A percentile compares a stretch with the other conserved stretches of the same genome.
These are phyloP conservation scores for Drosophila tsacasi DNA, from an alignment of 1,140 invertebrate species.

Conservation along the genomic window DNA sequence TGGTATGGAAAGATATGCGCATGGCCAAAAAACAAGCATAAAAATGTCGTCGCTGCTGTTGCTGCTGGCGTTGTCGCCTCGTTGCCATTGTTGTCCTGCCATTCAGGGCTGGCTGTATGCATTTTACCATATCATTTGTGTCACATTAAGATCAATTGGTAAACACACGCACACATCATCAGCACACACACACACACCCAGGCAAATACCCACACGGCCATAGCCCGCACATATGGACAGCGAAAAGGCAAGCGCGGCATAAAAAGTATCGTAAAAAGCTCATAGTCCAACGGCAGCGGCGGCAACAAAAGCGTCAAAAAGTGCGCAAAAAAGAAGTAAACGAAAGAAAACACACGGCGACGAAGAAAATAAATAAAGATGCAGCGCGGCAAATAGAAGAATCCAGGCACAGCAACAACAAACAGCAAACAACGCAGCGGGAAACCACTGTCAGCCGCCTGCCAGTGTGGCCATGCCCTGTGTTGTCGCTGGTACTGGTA, in stretches of 20 bases:
- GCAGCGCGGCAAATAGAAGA: conserved; percentile 71
- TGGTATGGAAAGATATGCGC: conserved; percentile 51
- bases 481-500: conserved; percentile 40
- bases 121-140: conserved; percentile 84
- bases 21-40: conserved; percentile 71
- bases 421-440: conserved; percentile 62
- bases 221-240: conserved; percentile 33
- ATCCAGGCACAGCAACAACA: conserved; percentile 39
- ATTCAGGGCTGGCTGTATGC: conserved; percentile 63
- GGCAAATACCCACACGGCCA: conserved; percentile 1
- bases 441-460: conserved; percentile 59
- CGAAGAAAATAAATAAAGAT: conserved; percentile 53
- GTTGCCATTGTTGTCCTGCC: conserved; percentile 61
- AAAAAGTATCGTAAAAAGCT: conserved; percentile 77
- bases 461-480: conserved; percentile 69
- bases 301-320: conserved; percentile 72
- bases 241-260: conserved; percentile 74
- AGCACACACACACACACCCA: conserved; percentile 19
- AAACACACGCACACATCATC: conserved; percentile 55
- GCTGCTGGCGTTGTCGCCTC: conserved; percentile 54
- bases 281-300: conserved; percentile 26
- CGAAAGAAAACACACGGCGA: conserved; percentile 21
- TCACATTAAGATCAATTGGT: conserved; percentile 85
- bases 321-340: conserved; percentile 63
- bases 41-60: conserved; percentile 66